phyloP scores from a whole-genome alignment of 2,888 invertebrate species.

The Tetranychus piercei region DNA sequence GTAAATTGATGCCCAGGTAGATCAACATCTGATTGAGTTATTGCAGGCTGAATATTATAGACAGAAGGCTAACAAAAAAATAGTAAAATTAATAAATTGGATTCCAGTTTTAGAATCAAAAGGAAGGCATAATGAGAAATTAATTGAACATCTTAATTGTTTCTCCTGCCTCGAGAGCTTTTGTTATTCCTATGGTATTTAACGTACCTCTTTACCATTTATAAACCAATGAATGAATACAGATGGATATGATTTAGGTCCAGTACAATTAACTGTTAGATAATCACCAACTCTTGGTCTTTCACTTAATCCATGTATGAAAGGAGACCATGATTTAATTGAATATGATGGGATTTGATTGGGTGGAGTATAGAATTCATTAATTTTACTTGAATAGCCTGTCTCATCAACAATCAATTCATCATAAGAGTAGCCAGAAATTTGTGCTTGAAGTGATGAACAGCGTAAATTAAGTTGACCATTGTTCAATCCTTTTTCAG shows the following conservation, averaged over 20 bases:
- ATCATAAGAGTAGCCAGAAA: slow-evolving; percentile 15
- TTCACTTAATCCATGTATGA: slow-evolving; percentile 13
- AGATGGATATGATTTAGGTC: slow-evolving; percentile 22
- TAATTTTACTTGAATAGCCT: not conserved
- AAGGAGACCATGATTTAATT: slow-evolving; percentile 9
- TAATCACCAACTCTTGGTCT: slow-evolving; percentile 24
- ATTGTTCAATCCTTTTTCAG: slow-evolving; percentile 3
- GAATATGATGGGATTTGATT: not conserved
- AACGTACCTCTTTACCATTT: slow-evolving; percentile 24
- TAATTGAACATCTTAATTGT: too few relatives aligned
- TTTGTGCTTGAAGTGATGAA: slow-evolving; percentile 8
- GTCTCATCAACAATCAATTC: slow-evolving; percentile 17
- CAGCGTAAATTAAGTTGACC: slow-evolving; percentile 3
- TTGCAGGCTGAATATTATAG: not conserved
- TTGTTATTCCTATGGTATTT: not conserved
- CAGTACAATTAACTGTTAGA: slow-evolving; percentile 24
- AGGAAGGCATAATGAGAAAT: too few relatives aligned
- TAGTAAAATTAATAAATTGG: not conserved
- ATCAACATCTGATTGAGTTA: not conserved
- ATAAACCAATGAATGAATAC: slow-evolving; percentile 24
- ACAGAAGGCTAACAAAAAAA: not conserved
- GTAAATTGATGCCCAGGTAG: not conserved
- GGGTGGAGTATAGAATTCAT: not conserved
- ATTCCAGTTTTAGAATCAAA: too few relatives aligned
- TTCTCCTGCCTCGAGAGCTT: not conserved